Base-by-base conservation (phyloP, 2,888 invertebrate genomes). In the Stramonita haemastoma region DNA sequence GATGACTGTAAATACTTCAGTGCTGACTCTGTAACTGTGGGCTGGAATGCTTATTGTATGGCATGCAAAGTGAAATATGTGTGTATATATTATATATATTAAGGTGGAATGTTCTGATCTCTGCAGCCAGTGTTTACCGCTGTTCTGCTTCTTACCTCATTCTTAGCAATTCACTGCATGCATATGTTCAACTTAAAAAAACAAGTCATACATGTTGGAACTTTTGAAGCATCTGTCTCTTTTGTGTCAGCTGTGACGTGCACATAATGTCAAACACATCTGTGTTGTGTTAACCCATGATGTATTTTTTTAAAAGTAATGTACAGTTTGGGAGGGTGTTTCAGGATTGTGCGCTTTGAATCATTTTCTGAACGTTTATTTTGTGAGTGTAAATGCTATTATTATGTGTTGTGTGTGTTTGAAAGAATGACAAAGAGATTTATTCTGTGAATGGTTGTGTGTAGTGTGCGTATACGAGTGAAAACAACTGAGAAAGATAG, bases 111-210 rank as follows among this genome's bases (percentile, higher is more conserved):
- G 32, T 66, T 5, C 22, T 86, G 86, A 86, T 86, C 86, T 86
- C 86, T 60, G 60, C 86, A 66, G 86, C 86, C 86, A 86, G 86
- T 60, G 86, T 32, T 86, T 34, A 22, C 15, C 34, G 22, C 60
- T 66, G 60, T 86, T 32, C 34, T 86, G 86, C 60, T 86, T 86
- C 57, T 86, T 86, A 86, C 86, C 86, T 86, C 86, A 86, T 86
- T 66, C 22, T 66, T 22, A 32, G 84, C 56, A 85, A 57, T n/a
- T 85, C 84, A 57, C 26, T 29, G 26, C 57, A 29, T 85, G 84
- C 57, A 60, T 83, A 32, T 32, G 32, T 26, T 73, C n/a, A 26
- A 26, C 32, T 79, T 29, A 79, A n/a, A n/a, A n/a, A n/a, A n/a
- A n/a, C n/a, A n/a, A 79, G 19, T 79, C 32, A 15, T 79, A 32